Evolutionary conservation across 2,888 invertebrate genomes (phyloP).

Genomic region (Sminthurinus aureus): DNA sequence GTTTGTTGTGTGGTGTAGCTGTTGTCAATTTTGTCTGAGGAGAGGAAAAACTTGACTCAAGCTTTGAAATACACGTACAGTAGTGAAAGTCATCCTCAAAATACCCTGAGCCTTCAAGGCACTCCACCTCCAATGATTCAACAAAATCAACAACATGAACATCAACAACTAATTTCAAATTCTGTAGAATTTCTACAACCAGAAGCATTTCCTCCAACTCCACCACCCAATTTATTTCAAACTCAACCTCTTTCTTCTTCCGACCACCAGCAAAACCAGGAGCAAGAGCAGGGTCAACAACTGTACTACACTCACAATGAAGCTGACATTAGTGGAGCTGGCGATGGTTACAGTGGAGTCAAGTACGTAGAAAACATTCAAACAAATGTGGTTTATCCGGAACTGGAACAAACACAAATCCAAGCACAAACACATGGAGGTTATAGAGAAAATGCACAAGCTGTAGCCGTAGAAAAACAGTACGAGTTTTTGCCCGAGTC

Average conservation of each 20-base stretch:
- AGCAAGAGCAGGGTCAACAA: neutral
- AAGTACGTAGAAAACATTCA: neutral
- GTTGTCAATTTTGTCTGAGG: slow-evolving; percentile 12
- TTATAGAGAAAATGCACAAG: neutral
- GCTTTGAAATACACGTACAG: neutral
- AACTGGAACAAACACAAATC: neutral
- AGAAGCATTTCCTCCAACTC: slow-evolving; percentile 40
- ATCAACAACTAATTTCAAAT: neutral
- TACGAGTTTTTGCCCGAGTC: too few species aligned
- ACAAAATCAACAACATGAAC: too few species aligned
- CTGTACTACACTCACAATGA: neutral
- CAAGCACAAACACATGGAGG: neutral
- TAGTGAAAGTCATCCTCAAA: too few species aligned
- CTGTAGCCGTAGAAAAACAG: too few species aligned
- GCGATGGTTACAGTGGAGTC: too few species aligned
- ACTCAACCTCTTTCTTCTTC: neutral
- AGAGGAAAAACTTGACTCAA: slow-evolving; percentile 3
- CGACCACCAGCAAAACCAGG: neutral
- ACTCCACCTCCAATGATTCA: too few species aligned
- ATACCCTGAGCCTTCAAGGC: too few species aligned
- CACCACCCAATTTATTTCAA: slow-evolving; percentile 6
- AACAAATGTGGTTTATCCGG: slow-evolving; percentile 8
- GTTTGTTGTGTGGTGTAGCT: slow-evolving; percentile 3
- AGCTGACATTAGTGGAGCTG: too few species aligned
- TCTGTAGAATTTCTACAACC: slow-evolving; percentile 32